Conservation (phyloP, 2,113 vertebrate species). For the Ancistrus triradiatus region DNA sequence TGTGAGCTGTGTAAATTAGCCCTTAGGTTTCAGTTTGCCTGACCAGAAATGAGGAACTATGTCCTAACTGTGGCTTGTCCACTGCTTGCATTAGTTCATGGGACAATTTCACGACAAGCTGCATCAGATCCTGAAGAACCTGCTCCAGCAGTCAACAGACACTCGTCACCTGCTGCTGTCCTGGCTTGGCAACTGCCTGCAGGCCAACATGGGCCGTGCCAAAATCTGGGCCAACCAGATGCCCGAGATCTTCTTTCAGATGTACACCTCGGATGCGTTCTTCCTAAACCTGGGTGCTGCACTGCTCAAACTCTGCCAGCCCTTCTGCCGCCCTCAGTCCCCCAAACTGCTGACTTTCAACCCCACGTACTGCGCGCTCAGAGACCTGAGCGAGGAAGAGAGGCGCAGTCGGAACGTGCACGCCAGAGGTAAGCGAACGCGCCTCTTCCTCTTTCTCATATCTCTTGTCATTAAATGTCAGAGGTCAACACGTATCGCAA, state of each 20-base stretch:
- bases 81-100: constrained; percentile 76
- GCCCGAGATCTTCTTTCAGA: constrained; percentile 97
- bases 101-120: constrained; percentile 95
- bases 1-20: no score
- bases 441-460: neutral
- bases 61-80: constrained; percentile 4
- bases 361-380: constrained; percentile 89
- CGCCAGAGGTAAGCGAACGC: constrained; percentile 73
- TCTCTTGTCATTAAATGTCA: neutral
- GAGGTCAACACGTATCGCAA: neutral
- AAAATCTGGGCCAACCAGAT: constrained; percentile 99
- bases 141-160: constrained; percentile 87
- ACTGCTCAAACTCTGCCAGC: constrained; percentile 93
- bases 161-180: constrained; percentile 88
- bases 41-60: no score
- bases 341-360: constrained; percentile 90
- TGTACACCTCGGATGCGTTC: constrained; percentile 92
- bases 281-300: constrained; percentile 92
- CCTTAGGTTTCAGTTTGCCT: no score
- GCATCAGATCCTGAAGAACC: constrained; percentile 89
- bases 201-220: constrained; percentile 85
- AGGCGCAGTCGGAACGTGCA: constrained; percentile 85
- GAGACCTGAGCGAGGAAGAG: constrained; percentile 91
- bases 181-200: constrained; percentile 93
- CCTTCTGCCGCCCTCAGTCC: constrained; percentile 89